Percentiles rank a stretch among this genome's conserved stretches.
Evolutionary conservation across 2,113 vertebrate genomes (phyloP).

Genomic region (Sakesphorus luctuosus): DNA sequence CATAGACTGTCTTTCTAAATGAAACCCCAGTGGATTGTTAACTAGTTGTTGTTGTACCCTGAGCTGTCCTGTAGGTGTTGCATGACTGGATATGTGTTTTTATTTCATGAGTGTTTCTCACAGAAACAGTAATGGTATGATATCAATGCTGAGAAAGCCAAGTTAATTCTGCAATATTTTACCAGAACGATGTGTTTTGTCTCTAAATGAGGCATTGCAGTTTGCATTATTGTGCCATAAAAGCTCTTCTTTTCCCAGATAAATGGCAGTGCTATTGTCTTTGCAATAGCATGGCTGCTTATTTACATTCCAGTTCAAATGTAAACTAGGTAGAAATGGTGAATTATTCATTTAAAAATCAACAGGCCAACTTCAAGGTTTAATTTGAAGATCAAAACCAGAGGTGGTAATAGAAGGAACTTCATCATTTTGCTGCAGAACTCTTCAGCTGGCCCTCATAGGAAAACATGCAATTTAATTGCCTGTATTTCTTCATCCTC

Average conservation of each 20-base stretch:
- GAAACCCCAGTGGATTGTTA: neutral
- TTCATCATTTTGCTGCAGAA: neutral
- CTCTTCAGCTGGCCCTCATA: neutral
- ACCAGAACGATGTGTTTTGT: neutral
- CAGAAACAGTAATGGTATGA: neutral
- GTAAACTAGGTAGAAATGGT: neutral
- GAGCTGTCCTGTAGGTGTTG: neutral
- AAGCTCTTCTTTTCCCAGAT: constrained; percentile 34
- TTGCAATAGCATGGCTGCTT: neutral
- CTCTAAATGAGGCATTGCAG: constrained; percentile 33
- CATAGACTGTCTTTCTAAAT: neutral
- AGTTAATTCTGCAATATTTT: constrained; percentile 1
- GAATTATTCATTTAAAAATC: neutral
- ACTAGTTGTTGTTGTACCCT: neutral
- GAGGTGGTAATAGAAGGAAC: neutral
- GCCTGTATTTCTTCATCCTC: neutral
- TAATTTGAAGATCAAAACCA: neutral
- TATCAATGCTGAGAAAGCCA: neutral
- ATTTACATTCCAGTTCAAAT: constrained; percentile 44
- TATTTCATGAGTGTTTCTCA: neutral
- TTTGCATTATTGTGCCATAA: constrained; percentile 37
- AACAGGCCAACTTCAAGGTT: neutral
- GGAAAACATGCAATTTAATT: neutral
- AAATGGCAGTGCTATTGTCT: constrained; percentile 45
- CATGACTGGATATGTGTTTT: neutral